These are phyloP conservation scores for Aphelocoma coerulescens DNA, from an alignment of 2,113 vertebrate genomes.

Conservation along the genomic window DNA sequence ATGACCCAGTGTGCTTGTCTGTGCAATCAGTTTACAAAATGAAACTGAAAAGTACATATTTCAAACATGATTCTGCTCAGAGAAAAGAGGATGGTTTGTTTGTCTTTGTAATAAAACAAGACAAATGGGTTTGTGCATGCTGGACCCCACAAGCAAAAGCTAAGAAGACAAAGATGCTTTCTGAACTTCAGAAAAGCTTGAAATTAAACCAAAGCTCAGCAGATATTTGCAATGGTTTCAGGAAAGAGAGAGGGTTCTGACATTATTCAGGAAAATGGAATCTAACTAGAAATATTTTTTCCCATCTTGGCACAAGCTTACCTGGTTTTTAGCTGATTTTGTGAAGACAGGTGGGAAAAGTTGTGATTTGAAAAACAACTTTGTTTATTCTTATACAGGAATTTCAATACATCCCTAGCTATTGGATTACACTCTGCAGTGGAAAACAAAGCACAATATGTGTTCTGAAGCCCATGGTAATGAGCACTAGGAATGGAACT, in stretches of 20 bases:
- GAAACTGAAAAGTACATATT: neutral
- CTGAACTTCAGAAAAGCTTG: neutral
- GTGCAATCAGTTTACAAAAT: neutral
- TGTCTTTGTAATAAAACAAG: neutral
- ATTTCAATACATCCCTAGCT: neutral
- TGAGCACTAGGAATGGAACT: neutral
- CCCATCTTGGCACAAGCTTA: neutral
- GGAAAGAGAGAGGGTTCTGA: neutral
- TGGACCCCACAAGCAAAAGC: neutral
- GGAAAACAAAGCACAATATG: neutral
- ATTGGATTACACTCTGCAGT: neutral
- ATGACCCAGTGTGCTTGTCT: neutral
- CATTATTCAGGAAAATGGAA: neutral
- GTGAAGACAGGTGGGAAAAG: neutral
- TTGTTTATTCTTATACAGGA: neutral
- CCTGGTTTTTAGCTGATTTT: neutral
- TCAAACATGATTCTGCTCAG: neutral
- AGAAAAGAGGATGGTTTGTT: neutral
- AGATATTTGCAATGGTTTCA: neutral
- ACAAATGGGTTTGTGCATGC: neutral
- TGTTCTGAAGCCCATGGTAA: neutral
- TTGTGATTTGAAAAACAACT: neutral
- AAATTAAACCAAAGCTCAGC: neutral
- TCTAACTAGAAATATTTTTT: neutral
- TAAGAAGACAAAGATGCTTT: neutral